Evolutionary conservation across 2,113 vertebrate species (phyloP).

Genomic region (Rousettus leschenaultii): DNA sequence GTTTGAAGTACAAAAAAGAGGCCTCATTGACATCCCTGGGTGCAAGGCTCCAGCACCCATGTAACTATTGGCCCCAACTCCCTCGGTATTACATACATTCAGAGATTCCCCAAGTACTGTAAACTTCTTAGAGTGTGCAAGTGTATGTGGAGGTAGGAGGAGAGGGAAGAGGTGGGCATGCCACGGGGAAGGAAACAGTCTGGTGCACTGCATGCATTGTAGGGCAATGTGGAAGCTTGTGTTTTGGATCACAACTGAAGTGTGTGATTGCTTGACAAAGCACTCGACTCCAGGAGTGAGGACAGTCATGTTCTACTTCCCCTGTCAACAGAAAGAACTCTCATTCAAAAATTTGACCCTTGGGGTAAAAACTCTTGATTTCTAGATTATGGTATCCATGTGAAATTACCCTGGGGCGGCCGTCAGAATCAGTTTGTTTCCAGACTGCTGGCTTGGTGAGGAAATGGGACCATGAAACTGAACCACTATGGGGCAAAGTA

Average conservation of each 20-base stretch:
- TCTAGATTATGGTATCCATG: neutral
- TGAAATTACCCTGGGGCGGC: neutral
- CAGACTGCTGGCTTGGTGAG: neutral
- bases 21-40: neutral
- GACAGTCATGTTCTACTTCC: neutral
- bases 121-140: neutral
- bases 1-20: neutral
- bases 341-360: neutral
- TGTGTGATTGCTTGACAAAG: neutral
- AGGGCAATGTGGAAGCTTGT: neutral
- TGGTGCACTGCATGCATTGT: rapidly evolving
- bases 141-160: neutral
- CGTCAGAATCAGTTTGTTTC: neutral
- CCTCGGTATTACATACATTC: neutral
- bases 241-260: neutral
- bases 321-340: neutral
- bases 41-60: neutral
- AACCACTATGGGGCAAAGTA: neutral
- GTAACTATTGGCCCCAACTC: neutral
- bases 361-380: neutral
- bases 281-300: neutral
- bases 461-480: neutral
- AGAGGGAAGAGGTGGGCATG: neutral
- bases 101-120: neutral
- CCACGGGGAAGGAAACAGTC: neutral